Evolutionary conservation across 2,113 vertebrate species (phyloP), one percentile per base, ranked within the genome.

Genomic region (Rhynchopsitta pachyrhyncha): DNA sequence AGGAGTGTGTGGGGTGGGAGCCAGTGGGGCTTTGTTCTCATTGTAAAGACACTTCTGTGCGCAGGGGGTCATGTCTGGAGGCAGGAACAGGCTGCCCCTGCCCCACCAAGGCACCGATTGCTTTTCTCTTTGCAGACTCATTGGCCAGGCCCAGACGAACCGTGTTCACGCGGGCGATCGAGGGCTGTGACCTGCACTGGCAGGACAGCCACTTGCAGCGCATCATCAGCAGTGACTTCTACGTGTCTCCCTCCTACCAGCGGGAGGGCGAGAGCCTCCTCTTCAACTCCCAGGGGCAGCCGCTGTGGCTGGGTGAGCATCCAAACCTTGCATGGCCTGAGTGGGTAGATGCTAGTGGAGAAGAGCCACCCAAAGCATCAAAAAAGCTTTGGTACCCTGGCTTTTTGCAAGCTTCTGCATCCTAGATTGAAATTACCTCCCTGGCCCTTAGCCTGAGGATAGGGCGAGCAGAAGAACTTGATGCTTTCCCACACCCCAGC

Each of bases 171-270:
- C 98, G 99, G 41, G 99, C 99, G 1, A 98, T 99, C 0, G 99
- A 99, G 96, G 99, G 99, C 35, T 99, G 99, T 75, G 99, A 99
- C 96, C 98, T 99, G 41, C 99, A 99, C 97, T 99, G 99, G 99
- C 99, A 99, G 98, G 99, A 99, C 97, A 99, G 99, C 97, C 99
- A 99, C 97, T 98, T 99, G 78, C 99, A 99, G 97, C 98, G 99
- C 97, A 99, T 99, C 97, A 99, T 99, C 97, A 99, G 99, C 98
- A 99, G 99, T 2, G 99, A 99, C 96, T 98, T 98, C 98, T 99
- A 99, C 66, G 79, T 98, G 97, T 99, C 99, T 31, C 99, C 99
- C 8, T 98, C 98, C 92, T 99, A 99, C 97, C 99, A 99, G 97
- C 97, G 98, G 44, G 99, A 99, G 95, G 98, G 98, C 1, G 99